These are phyloP conservation scores for Pelobates cultripes DNA, from an alignment of 2,797 vertebrate genomes.

Conservation along the genomic window DNA sequence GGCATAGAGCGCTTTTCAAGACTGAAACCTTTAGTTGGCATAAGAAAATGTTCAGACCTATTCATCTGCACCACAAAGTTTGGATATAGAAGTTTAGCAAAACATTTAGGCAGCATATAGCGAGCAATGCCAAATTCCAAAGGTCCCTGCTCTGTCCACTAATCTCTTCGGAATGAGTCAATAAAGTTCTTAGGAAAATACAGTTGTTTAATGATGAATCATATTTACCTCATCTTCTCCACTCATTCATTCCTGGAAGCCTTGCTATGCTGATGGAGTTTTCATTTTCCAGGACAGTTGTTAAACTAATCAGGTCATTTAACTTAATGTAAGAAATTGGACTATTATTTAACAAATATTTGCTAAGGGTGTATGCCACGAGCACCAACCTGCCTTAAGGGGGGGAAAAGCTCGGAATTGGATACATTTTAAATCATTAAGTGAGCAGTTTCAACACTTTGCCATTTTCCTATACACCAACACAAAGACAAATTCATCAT, in stretches of 20 bases:
- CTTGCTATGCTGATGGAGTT: background rate
- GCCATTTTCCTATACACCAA: too few relatives aligned
- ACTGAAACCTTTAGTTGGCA: background rate
- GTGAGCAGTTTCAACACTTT: too few relatives aligned
- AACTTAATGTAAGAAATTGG: background rate
- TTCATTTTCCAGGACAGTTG: conserved; percentile 17
- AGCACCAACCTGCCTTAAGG: too few relatives aligned
- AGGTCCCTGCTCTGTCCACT: conserved; percentile 5
- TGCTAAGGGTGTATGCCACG: background rate
- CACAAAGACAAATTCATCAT: too few relatives aligned
- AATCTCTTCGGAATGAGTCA: conserved; percentile 17
- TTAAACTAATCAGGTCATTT: conserved; percentile 10
- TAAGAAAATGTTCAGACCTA: background rate
- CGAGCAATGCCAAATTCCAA: background rate
- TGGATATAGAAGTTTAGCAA: conserved; percentile 1
- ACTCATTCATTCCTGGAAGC: background rate
- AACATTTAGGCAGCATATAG: background rate
- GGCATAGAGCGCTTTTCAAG: too few relatives aligned
- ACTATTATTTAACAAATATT: conserved; percentile 5
- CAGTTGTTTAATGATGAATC: conserved; percentile 31
- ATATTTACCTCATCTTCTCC: conserved; percentile 21
- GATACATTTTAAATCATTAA: too few relatives aligned
- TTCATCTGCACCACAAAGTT: background rate
- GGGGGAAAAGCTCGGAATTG: too few relatives aligned
- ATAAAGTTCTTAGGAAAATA: conserved; percentile 11